Percentiles rank a stretch among this genome's conserved stretches.
These are phyloP conservation scores for Himalopsyche tibetana DNA, from an alignment of 2,888 invertebrate genomes.

Conservation along the genomic window DNA sequence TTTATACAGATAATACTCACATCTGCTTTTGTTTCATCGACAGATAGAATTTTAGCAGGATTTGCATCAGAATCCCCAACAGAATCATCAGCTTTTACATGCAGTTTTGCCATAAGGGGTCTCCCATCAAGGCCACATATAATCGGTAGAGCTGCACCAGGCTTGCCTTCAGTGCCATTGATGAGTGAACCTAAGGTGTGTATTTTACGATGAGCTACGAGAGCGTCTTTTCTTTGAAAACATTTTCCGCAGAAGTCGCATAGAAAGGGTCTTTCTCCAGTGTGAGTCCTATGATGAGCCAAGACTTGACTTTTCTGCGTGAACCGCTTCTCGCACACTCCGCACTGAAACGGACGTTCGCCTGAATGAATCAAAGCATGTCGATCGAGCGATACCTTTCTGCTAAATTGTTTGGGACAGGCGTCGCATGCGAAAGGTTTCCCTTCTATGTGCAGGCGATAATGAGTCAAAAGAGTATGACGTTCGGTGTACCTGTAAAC, in stretches of 20 bases:
- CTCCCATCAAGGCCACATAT: conserved; percentile 56
- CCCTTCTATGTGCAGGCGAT: conserved; percentile 61
- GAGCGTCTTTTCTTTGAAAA: conserved; percentile 64
- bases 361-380: conserved; percentile 62
- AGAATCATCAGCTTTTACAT: conserved; percentile 7
- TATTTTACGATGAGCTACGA: conserved; percentile 61
- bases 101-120: conserved; percentile 44
- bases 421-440: conserved; percentile 61
- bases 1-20: not conserved
- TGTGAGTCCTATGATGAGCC: conserved; percentile 60
- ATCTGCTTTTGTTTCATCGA: not conserved
- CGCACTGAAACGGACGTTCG: conserved; percentile 54
- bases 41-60: not conserved
- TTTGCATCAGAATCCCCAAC: not conserved
- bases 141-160: conserved; percentile 46
- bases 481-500: conserved; percentile 55
- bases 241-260: conserved; percentile 64
- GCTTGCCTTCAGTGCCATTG: conserved; percentile 45
- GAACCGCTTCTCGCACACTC: conserved; percentile 60
- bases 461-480: conserved; percentile 59
- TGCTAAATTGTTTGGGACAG: conserved; percentile 63
- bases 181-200: conserved; percentile 58
- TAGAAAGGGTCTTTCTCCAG: conserved; percentile 62
- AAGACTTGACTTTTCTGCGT: conserved; percentile 63
- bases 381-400: conserved; percentile 63